Percentiles rank a stretch among this genome's conserved stretches.
phyloP scores from a whole-genome alignment of 2,113 vertebrate genomes.

The Acrocephalus kingi region DNA sequence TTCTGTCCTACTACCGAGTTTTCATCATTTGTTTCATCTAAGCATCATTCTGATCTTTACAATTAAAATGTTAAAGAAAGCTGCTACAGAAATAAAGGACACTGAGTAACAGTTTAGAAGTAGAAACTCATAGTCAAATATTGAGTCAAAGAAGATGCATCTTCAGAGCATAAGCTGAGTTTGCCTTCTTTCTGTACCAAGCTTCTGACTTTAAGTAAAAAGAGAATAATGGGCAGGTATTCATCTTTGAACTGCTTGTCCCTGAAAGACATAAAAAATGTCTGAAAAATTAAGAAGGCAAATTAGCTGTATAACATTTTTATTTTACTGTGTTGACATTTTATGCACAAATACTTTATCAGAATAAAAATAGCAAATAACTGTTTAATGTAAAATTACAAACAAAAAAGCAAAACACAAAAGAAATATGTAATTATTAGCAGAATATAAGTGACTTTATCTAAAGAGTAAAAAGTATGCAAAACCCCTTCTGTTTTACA shows the following conservation, averaged over 20 bases:
- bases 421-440: conserved; percentile 77
- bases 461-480: conserved; percentile 83
- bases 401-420: conserved; percentile 66
- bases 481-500: conserved; percentile 77
- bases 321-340: conserved; percentile 81
- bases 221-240: background rate
- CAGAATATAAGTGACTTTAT: conserved; percentile 77
- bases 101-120: background rate
- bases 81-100: background rate
- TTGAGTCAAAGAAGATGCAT: background rate
- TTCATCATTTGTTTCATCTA: background rate
- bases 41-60: background rate
- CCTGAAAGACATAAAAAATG: background rate
- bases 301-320: conserved; percentile 72
- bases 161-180: background rate
- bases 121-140: background rate
- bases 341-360: conserved; percentile 82
- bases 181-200: background rate
- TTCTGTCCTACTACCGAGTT: background rate
- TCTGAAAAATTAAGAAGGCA: conserved; percentile 16
- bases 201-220: background rate
- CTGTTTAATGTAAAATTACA: conserved; percentile 79
- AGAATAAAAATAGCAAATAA: conserved; percentile 83
- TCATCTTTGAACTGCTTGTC: background rate
- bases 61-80: background rate